Percentiles rank a stretch among this genome's conserved stretches.
phyloP scores from a whole-genome alignment of 2,888 invertebrate species.

The Mythimna pallens region DNA sequence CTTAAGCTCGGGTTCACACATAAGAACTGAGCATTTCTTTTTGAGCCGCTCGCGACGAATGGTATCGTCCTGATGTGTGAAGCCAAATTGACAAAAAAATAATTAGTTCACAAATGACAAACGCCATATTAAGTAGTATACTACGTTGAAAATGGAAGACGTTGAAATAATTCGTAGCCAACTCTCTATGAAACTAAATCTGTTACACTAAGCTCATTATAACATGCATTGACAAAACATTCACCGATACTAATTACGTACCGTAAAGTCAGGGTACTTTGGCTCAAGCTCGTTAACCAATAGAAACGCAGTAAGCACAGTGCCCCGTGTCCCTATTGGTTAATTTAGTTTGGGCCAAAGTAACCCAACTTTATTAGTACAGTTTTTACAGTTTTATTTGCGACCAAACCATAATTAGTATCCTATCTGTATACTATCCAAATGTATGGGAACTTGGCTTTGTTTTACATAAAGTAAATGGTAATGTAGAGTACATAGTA shows the following conservation, averaged over 20 bases:
- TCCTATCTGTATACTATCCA: conserved; percentile 55
- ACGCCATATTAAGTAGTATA: conserved; percentile 54
- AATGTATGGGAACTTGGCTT: conserved; percentile 57
- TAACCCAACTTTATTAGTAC: too few species aligned
- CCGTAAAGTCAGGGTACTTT: neutral
- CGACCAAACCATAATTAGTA: conserved; percentile 55
- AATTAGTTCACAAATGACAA: conserved; percentile 60
- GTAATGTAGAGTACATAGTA: conserved; percentile 64
- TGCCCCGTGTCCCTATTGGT: too few species aligned
- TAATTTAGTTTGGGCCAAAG: too few species aligned
- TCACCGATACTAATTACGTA: conserved; percentile 48
- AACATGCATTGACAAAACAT: conserved; percentile 72
- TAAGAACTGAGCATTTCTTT: conserved; percentile 9
- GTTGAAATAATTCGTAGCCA: conserved; percentile 90
- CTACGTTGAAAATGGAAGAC: conserved; percentile 87
- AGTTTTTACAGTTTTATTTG: conserved; percentile 39
- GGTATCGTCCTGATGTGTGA: conserved; percentile 31
- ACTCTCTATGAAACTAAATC: conserved; percentile 82
- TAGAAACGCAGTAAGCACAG: too few species aligned
- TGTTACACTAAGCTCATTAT: conserved; percentile 78
- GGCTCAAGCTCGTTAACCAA: too few species aligned
- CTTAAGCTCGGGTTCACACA: conserved; percentile 60
- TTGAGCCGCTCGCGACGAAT: neutral
- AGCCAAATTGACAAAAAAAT: conserved; percentile 49
- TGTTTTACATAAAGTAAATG: conserved; percentile 53